A percentile compares a stretch with the other conserved stretches of the same genome.
phyloP scores from a whole-genome alignment of 2,113 vertebrate genomes.

The Stegostoma tigrinum region DNA sequence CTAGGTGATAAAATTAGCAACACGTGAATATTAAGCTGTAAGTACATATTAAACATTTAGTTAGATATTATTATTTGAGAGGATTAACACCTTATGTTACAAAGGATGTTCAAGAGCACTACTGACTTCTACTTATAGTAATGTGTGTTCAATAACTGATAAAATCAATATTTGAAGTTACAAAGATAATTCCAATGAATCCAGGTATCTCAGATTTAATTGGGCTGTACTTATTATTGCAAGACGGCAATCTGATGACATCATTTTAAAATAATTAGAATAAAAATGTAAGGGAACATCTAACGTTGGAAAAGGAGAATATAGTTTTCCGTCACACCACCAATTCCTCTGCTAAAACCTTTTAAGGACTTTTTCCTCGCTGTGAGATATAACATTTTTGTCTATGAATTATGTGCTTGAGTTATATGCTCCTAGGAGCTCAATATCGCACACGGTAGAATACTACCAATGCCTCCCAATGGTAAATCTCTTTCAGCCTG shows the following conservation, averaged over 20 bases:
- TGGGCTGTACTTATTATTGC: neutral
- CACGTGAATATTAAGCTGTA: neutral
- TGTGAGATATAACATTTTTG: too few relatives aligned
- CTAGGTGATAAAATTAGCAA: neutral
- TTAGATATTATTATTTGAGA: neutral
- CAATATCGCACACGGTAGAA: neutral
- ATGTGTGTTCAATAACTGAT: neutral
- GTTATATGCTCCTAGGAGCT: neutral
- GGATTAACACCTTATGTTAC: neutral
- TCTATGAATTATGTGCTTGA: too few relatives aligned
- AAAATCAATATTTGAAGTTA: neutral
- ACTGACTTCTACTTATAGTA: neutral
- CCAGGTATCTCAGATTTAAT: neutral
- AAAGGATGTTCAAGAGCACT: neutral
- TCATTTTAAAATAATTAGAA: neutral
- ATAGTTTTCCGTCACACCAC: neutral
- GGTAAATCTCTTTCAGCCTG: conserved; percentile 56
- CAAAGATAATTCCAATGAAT: neutral
- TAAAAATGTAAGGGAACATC: neutral
- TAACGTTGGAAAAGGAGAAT: neutral
- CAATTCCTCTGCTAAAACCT: neutral
- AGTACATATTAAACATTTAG: neutral
- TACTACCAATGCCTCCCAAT: neutral
- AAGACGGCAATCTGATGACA: neutral
- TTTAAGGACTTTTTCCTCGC: neutral